Conservation (phyloP, 1,140 invertebrate species). For the Brachionus paranguensis region DNA sequence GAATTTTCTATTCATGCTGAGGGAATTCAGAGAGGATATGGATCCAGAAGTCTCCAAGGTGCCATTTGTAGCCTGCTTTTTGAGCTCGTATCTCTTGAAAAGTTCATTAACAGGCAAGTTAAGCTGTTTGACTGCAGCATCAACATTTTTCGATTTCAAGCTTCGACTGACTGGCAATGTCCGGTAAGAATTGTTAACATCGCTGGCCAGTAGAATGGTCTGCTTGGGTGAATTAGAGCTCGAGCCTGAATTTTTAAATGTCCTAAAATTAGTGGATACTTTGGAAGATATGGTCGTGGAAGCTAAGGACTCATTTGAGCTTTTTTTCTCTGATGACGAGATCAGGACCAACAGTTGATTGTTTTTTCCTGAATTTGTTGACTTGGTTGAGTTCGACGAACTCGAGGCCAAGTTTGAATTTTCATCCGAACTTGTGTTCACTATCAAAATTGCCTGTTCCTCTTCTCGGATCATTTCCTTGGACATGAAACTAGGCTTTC, state of each 20-base stretch:
- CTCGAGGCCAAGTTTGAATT: background rate
- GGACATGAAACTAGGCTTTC: background rate
- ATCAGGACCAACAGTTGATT: slow-evolving; percentile 1
- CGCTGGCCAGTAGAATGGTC: background rate
- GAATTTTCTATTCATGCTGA: background rate
- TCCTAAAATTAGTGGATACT: slow-evolving; percentile 1
- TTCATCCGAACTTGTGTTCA: slow-evolving; percentile 25
- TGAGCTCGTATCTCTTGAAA: slow-evolving; percentile 18
- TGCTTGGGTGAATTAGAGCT: slow-evolving; percentile 26
- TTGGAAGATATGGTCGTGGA: background rate
- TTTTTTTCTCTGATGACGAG: background rate
- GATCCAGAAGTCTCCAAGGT: background rate
- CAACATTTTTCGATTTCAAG: background rate
- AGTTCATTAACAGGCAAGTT: slow-evolving; percentile 39
- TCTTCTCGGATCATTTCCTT: slow-evolving; percentile 9
- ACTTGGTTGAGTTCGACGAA: background rate
- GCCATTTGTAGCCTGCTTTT: slow-evolving; percentile 21
- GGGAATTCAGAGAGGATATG: background rate
- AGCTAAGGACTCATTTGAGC: background rate
- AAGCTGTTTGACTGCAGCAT: background rate
- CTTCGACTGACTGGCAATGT: slow-evolving; percentile 17
- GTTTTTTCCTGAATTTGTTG: background rate
- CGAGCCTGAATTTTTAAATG: slow-evolving; percentile 22
- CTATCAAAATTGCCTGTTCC: slow-evolving; percentile 17
- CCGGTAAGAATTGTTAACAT: background rate